Evolutionary conservation across 2,888 invertebrate genomes (phyloP).

Genomic region (Anoncus sp.): DNA sequence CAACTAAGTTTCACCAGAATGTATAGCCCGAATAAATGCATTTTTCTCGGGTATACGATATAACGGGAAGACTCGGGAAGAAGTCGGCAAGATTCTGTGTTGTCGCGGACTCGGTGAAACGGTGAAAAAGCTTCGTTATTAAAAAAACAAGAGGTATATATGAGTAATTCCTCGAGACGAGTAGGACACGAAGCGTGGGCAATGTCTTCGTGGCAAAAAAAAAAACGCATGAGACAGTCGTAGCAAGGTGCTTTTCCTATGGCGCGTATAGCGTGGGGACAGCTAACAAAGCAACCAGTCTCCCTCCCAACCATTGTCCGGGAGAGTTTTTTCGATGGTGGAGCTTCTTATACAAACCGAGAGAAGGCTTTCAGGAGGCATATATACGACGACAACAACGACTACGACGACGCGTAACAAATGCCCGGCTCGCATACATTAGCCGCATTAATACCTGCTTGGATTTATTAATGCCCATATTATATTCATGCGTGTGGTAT

Average conservation of each 20-base stretch:
- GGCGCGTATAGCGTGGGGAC: constrained; percentile 50
- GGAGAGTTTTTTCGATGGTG: constrained; percentile 49
- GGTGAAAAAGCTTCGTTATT: constrained; percentile 9
- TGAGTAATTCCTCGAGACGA: constrained; percentile 21
- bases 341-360: constrained; percentile 42
- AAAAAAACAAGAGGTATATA: constrained; percentile 1
- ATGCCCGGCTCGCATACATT: constrained; percentile 79
- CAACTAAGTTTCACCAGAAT: too few relatives aligned
- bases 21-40: background rate
- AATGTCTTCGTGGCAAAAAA: constrained; percentile 37
- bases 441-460: constrained; percentile 81
- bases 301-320: constrained; percentile 57
- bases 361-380: constrained; percentile 47
- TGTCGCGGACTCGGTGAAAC: background rate
- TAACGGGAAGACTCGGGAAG: too few relatives aligned
- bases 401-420: constrained; percentile 79
- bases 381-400: constrained; percentile 70
- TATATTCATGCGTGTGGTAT: constrained; percentile 77
- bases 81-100: background rate
- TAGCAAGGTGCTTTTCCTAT: constrained; percentile 56
- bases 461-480: constrained; percentile 82
- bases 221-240: constrained; percentile 12
- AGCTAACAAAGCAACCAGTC: constrained; percentile 55
- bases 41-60: background rate
- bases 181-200: constrained; percentile 2